Percentiles rank a stretch among this genome's conserved stretches.
phyloP scores from a whole-genome alignment of 2,888 invertebrate genomes.

The Vesta saturnalis region DNA sequence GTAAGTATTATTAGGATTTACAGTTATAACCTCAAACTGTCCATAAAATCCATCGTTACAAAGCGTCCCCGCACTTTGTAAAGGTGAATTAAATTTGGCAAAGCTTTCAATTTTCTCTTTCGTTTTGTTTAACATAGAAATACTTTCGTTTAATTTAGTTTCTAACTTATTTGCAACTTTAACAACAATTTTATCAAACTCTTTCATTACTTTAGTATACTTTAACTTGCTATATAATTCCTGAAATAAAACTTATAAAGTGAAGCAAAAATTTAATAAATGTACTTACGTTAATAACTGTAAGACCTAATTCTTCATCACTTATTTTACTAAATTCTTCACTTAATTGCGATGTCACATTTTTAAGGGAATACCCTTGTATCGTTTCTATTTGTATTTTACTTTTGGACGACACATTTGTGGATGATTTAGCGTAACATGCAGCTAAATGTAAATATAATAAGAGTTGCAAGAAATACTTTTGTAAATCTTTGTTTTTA shows the following conservation, averaged over 20 bases:
- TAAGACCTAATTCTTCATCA: conserved; percentile 57
- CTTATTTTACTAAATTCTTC: conserved; percentile 52
- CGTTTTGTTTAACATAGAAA: conserved; percentile 54
- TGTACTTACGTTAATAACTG: conserved; percentile 53
- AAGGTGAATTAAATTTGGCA: conserved; percentile 34
- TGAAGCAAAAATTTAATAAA: not conserved
- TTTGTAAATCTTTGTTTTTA: not conserved
- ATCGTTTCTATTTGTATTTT: conserved; percentile 44
- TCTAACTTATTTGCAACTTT: conserved; percentile 55
- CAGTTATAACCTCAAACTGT: conserved; percentile 40
- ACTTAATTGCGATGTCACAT: conserved; percentile 48
- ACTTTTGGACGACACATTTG: conserved; percentile 39
- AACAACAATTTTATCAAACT: conserved; percentile 52
- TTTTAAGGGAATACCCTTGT: conserved; percentile 45
- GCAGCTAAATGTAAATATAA: conserved; percentile 7
- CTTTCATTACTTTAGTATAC: conserved; percentile 50
- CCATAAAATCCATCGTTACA: conserved; percentile 41
- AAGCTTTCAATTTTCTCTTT: conserved; percentile 52
- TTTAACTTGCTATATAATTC: conserved; percentile 57
- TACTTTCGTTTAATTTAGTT: conserved; percentile 54
- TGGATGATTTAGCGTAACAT: conserved; percentile 23
- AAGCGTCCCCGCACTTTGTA: conserved; percentile 46
- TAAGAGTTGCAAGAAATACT: conserved; percentile 4
- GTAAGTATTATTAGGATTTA: conserved; percentile 41
- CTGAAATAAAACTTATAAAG: conserved; percentile 43